phyloP scores from a whole-genome alignment of 1,140 invertebrate genomes.

The Hirudo medicinalis region DNA sequence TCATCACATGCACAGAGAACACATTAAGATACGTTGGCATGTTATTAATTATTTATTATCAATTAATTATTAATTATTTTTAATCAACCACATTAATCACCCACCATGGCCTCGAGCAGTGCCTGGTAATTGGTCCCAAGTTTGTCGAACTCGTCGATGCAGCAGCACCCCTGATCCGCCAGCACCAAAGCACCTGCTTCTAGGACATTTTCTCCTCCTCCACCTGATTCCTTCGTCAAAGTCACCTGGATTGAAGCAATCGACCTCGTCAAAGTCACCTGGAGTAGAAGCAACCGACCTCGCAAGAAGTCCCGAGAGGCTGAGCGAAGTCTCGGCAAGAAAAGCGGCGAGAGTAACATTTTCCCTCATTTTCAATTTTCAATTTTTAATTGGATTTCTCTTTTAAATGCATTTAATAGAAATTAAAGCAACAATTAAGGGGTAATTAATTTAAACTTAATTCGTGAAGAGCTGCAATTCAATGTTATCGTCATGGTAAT shows the following conservation, averaged over 20 bases:
- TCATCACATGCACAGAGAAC: too few relatives aligned
- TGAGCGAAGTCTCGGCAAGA: too few relatives aligned
- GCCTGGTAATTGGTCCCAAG: conserved; percentile 69
- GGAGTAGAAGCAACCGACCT: neutral
- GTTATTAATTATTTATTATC: too few relatives aligned
- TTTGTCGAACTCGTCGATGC: conserved; percentile 92
- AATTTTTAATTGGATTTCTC: too few relatives aligned
- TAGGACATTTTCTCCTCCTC: conserved; percentile 60
- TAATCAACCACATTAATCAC: conserved; percentile 4
- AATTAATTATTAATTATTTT: too few relatives aligned
- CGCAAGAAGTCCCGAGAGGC: too few relatives aligned
- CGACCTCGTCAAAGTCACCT: conserved; percentile 48
- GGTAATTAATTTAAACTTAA: neutral
- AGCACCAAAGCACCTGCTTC: conserved; percentile 62
- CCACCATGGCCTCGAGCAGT: conserved; percentile 72
- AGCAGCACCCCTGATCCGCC: conserved; percentile 69
- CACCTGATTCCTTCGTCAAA: conserved; percentile 54
- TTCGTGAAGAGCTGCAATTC: neutral
- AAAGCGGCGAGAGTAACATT: too few relatives aligned
- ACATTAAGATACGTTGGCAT: too few relatives aligned
- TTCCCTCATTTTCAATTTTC: too few relatives aligned
- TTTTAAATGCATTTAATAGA: neutral
- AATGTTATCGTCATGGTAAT: neutral
- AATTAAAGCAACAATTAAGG: neutral
- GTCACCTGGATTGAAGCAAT: conserved; percentile 42